Evolutionary conservation across 2,113 vertebrate species (phyloP), one percentile per base, ranked within the genome.

Genomic region (Phrynosoma blainvillii): DNA sequence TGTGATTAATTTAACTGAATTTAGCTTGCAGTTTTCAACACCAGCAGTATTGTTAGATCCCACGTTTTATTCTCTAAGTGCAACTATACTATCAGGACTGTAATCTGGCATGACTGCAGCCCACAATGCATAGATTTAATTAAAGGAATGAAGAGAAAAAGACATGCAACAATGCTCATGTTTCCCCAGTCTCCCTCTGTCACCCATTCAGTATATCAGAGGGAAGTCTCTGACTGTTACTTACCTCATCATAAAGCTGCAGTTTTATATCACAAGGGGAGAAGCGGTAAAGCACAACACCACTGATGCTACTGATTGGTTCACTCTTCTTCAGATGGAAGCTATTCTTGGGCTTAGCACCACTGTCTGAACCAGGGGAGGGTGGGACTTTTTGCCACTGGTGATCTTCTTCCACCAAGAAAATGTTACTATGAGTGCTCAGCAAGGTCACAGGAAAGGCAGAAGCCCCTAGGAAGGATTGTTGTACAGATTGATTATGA

Each of bases 221-320:
- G 56, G 52, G 16, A 62, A 81, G 25, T 25, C 40, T 30, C 47
- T 56, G 18, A 36, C 62, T 59, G 14, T n/a, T 52, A 16, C 47
- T 88, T 84, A 99, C 99, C 98, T 99, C 99, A 21, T 99, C 98
- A 0, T 99, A 99, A 87, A 99, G 97, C 90, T 97, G 95, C 71
- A 99, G 91, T 75, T 98, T 97, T 91, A 99, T 88, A 87, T 97
- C 96, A 90, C 95, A 94, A 0, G 96, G 96, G 54, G 97, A 96
- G 2, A 94, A 94, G 1, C 96, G 96, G 91, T 97, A 99, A 11
- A 98, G 96, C 89, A 97, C 93, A 82, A 99, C 93, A 0, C 95
- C 97, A 93, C 96, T 97, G 88, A 98, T 94, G 82, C 95, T 96
- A 92, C 96, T 96, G 91, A 98, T 97, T 0, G 95, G 94, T 89